A percentile compares a stretch with the other conserved stretches of the same genome.
These are phyloP conservation scores for Probosciger aterrimus DNA, from an alignment of 2,113 vertebrate genomes.

Conservation along the genomic window DNA sequence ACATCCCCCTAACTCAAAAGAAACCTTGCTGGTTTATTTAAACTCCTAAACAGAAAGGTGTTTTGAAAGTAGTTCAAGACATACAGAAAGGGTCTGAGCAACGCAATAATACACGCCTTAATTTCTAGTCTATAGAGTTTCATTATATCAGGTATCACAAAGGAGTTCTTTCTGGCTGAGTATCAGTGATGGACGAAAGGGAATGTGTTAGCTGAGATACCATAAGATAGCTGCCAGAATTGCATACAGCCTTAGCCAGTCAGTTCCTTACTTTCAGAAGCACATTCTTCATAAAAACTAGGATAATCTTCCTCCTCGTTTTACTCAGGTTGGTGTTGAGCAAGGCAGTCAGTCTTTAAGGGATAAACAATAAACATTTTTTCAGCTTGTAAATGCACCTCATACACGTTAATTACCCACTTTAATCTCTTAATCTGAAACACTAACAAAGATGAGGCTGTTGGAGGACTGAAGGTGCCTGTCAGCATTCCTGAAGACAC, in stretches of 20 bases:
- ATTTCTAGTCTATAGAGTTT: not conserved
- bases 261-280: not conserved
- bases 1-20: not conserved
- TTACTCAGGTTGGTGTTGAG: not conserved
- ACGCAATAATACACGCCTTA: not conserved
- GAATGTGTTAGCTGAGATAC: not conserved
- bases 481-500: not conserved
- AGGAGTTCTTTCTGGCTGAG: not conserved
- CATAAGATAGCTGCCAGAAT: not conserved
- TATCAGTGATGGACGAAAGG: not conserved
- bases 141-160: not conserved
- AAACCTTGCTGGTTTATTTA: not conserved
- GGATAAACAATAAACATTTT: not conserved
- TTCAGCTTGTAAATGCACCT: not conserved
- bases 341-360: not conserved
- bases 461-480: not conserved
- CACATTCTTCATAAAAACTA: not conserved
- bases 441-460: not conserved
- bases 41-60: not conserved
- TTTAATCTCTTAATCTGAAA: conserved; percentile 1
- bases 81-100: not conserved
- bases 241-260: not conserved
- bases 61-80: not conserved
- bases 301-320: not conserved
- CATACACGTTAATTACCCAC: not conserved